Evolutionary conservation across 2,113 vertebrate genomes (phyloP).

Genomic region (Oncorhynchus tshawytscha): DNA sequence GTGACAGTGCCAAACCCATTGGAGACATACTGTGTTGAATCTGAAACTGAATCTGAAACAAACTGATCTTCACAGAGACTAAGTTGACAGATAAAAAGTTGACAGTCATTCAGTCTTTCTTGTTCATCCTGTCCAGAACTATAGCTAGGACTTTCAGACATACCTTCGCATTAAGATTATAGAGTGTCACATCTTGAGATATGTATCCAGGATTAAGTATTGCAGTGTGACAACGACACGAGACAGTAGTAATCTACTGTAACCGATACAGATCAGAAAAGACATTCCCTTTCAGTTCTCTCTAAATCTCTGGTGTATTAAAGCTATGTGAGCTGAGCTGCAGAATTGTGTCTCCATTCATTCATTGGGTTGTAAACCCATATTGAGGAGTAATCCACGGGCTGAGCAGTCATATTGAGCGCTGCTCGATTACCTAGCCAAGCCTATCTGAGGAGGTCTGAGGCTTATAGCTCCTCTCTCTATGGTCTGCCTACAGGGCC

Average conservation of each 20-base stretch:
- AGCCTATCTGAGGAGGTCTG: conserved; percentile 55
- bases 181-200: conserved; percentile 31
- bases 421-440: conserved; percentile 58
- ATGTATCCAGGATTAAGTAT: conserved; percentile 26
- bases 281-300: conserved; percentile 52
- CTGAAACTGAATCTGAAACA: too few relatives aligned
- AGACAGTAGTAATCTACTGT: conserved; percentile 19
- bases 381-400: conserved; percentile 71
- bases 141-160: neutral
- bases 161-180: conserved; percentile 30
- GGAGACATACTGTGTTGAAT: neutral
- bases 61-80: neutral
- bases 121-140: neutral
- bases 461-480: conserved; percentile 45
- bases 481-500: conserved; percentile 54
- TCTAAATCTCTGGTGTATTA: conserved; percentile 50
- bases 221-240: conserved; percentile 41
- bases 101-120: neutral
- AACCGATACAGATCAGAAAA: conserved; percentile 47
- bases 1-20: neutral
- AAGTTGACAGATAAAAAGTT: neutral
- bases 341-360: conserved; percentile 51
- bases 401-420: conserved; percentile 64
- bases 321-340: conserved; percentile 49
- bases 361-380: conserved; percentile 70